Evolutionary conservation across 2,797 vertebrate species (phyloP).

Genomic region (Arnoldichthys spilopterus): DNA sequence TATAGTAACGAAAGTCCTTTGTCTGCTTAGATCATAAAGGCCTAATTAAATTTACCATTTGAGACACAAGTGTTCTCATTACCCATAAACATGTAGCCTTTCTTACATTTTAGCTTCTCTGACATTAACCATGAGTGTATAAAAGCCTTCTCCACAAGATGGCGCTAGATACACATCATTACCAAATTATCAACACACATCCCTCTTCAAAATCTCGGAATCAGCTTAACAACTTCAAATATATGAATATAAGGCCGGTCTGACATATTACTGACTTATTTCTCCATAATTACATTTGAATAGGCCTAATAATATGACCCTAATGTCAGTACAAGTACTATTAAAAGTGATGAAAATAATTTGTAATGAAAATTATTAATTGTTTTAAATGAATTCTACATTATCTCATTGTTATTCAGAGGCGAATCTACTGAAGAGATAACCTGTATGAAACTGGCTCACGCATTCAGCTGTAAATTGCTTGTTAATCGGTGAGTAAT

Average conservation of each 20-base stretch:
- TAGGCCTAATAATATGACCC: too few species aligned
- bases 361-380: too few species aligned
- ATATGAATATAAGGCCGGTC: neutral
- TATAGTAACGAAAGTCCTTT: neutral
- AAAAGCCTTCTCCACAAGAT: slow-evolving; percentile 44
- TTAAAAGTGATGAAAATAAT: too few species aligned
- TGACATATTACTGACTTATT: neutral
- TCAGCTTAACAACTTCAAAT: neutral
- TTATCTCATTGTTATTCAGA: too few species aligned
- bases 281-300: too few species aligned
- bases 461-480: neutral
- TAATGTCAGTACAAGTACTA: too few species aligned
- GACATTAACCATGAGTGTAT: neutral
- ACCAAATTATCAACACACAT: too few species aligned
- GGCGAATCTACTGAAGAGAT: too few species aligned
- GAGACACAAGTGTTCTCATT: too few species aligned
- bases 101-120: neutral
- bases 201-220: neutral
- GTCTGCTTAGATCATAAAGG: neutral
- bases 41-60: neutral
- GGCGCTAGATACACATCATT: slow-evolving; percentile 26
- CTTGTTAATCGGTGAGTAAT: neutral
- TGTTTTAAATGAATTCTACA: too few species aligned
- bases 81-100: too few species aligned
- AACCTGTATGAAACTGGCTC: neutral